Conservation (phyloP, 2,113 vertebrate species). For the Forbesichthys agassizii region DNA sequence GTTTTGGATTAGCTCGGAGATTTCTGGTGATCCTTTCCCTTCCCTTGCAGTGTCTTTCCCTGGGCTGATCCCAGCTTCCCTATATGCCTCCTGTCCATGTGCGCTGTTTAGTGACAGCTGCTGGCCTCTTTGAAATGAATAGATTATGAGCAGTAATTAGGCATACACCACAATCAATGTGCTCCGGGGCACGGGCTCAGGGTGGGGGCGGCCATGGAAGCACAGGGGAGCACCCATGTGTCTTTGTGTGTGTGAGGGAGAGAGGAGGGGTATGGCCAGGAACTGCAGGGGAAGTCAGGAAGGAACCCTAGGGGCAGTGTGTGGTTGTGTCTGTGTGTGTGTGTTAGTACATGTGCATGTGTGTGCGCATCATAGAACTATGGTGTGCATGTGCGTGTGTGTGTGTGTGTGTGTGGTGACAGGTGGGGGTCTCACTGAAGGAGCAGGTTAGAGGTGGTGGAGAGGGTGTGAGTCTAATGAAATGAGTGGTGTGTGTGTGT, state of each 20-base stretch:
- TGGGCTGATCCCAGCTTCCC: slow-evolving; percentile 10
- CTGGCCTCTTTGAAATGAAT: slow-evolving; percentile 98
- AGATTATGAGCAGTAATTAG: slow-evolving; percentile 99
- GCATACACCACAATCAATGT: slow-evolving; percentile 99
- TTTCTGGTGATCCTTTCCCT: slow-evolving; percentile 16
- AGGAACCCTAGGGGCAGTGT: slow-evolving; percentile 30
- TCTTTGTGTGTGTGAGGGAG: slow-evolving; percentile 12
- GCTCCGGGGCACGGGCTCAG: slow-evolving; percentile 90
- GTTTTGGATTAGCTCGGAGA: slow-evolving; percentile 1
- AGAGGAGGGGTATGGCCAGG: slow-evolving; percentile 15
- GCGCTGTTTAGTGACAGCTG: slow-evolving; percentile 89
- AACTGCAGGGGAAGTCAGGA: slow-evolving; percentile 50
- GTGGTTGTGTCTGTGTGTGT: slow-evolving; percentile 4
- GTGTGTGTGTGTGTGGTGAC: slow-evolving; percentile 7
- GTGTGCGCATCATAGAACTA: neutral
- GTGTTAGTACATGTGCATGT: neutral
- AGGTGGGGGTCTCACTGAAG: neutral
- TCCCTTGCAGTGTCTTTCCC: slow-evolving; percentile 23
- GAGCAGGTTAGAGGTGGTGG: neutral
- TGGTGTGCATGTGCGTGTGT: neutral
- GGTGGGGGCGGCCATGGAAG: slow-evolving; percentile 74
- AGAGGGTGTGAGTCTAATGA: neutral
- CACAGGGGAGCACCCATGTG: neutral
- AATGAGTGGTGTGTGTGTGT: slow-evolving; percentile 2
- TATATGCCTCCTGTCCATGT: slow-evolving; percentile 50